phyloP scores from a whole-genome alignment of 2,113 vertebrate genomes.

The Tympanuchus pallidicinctus region DNA sequence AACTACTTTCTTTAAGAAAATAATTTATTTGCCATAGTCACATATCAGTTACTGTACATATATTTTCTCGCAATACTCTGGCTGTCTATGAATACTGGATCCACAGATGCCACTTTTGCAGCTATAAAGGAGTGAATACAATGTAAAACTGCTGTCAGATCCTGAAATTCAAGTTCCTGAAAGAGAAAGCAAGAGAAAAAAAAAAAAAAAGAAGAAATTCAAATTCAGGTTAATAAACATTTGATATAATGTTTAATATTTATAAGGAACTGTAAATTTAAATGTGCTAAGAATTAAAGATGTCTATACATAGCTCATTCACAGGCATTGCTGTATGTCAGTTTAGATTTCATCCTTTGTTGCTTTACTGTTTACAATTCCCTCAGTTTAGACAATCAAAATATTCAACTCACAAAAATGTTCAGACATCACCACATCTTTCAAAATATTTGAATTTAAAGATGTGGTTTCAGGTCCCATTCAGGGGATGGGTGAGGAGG shows the following conservation, averaged over 20 bases:
- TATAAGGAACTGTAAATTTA: neutral
- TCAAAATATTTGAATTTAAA: neutral
- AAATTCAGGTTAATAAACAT: neutral
- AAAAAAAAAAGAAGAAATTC: neutral
- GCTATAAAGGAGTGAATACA: slow-evolving; percentile 94
- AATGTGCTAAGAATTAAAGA: neutral
- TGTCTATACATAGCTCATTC: neutral
- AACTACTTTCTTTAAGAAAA: slow-evolving; percentile 78
- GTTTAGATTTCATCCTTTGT: neutral
- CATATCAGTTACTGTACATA: slow-evolving; percentile 80
- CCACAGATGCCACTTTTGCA: slow-evolving; percentile 93
- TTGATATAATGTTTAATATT: neutral
- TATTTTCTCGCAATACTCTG: slow-evolving; percentile 86
- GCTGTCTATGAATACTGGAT: slow-evolving; percentile 87
- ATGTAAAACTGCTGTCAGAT: slow-evolving; percentile 90
- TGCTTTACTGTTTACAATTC: neutral
- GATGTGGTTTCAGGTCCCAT: neutral
- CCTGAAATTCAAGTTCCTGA: slow-evolving; percentile 93
- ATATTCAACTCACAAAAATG: neutral
- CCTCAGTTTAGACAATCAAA: neutral
- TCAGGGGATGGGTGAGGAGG: neutral
- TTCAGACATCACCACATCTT: neutral
- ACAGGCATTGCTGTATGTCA: fast-evolving
- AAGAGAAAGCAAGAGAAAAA: slow-evolving; percentile 18
- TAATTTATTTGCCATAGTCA: slow-evolving; percentile 66